phyloP scores from a whole-genome alignment of 2,113 vertebrate genomes.

The Oxyura jamaicensis region DNA sequence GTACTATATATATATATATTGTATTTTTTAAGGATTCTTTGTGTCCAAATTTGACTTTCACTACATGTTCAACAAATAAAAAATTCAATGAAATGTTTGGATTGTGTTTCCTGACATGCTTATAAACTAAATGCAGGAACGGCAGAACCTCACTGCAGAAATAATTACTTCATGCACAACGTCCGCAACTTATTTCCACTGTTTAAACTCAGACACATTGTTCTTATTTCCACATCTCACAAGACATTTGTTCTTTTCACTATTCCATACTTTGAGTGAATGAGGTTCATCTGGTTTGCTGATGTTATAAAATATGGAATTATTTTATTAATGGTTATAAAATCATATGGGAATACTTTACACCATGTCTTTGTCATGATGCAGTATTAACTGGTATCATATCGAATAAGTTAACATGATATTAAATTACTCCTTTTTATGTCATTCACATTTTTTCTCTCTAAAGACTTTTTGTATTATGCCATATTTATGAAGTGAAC shows the following conservation, averaged over 20 bases:
- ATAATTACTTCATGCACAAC: slow-evolving; percentile 63
- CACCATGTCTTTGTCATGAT: slow-evolving; percentile 75
- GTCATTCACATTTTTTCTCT: slow-evolving; percentile 66
- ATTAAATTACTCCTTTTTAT: slow-evolving; percentile 80
- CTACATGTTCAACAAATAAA: slow-evolving; percentile 22
- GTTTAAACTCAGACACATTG: slow-evolving; percentile 77
- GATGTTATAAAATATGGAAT: slow-evolving; percentile 81
- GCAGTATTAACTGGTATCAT: slow-evolving; percentile 73
- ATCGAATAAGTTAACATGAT: slow-evolving; percentile 79
- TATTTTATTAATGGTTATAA: slow-evolving; percentile 73
- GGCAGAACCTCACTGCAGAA: slow-evolving; percentile 56
- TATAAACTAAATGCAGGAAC: slow-evolving; percentile 64
- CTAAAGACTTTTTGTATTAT: slow-evolving; percentile 58
- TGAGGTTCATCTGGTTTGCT: slow-evolving; percentile 78
- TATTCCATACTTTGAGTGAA: slow-evolving; percentile 67
- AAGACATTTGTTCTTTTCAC: slow-evolving; percentile 78
- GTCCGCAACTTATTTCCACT: slow-evolving; percentile 70
- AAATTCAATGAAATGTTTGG: slow-evolving; percentile 51
- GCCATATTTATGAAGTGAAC: slow-evolving; percentile 60
- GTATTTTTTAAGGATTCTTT: not conserved
- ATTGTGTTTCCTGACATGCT: slow-evolving; percentile 48
- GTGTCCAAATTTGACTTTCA: slow-evolving; percentile 27
- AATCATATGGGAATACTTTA: slow-evolving; percentile 82
- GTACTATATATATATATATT: not conserved
- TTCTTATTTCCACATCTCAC: slow-evolving; percentile 80